Percentiles rank a stretch among this genome's conserved stretches.
These are phyloP conservation scores for Hirtodrosophila duncani DNA, from an alignment of 2,888 invertebrate species.

Conservation along the genomic window DNA sequence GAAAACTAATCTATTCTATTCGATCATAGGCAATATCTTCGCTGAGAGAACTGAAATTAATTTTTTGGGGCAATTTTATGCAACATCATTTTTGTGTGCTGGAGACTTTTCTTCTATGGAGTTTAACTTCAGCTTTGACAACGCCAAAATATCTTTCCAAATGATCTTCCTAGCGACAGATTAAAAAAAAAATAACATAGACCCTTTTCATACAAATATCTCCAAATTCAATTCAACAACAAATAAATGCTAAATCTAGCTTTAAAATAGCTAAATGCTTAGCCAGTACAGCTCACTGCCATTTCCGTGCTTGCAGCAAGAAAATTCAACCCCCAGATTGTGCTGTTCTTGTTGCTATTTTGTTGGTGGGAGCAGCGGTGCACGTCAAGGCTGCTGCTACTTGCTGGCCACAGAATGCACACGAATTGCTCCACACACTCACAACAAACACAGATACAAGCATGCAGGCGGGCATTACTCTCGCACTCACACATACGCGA, in stretches of 20 bases:
- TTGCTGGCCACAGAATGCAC: slow-evolving; percentile 54
- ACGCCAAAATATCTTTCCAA: no score
- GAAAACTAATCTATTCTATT: no score
- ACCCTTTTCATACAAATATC: slow-evolving; percentile 5
- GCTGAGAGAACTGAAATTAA: no score
- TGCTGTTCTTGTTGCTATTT: slow-evolving; percentile 22
- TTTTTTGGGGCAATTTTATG: no score
- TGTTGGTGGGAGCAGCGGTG: slow-evolving; percentile 26
- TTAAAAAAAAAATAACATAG: slow-evolving; percentile 1
- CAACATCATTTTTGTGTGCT: no score
- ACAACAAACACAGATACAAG: slow-evolving; percentile 5
- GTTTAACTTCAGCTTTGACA: no score
- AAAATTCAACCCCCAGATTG: slow-evolving; percentile 60
- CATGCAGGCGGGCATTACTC: slow-evolving; percentile 1
- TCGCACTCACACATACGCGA: slow-evolving; percentile 12
- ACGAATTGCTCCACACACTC: slow-evolving; percentile 49
- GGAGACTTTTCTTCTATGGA: no score
- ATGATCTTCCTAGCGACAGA: no score
- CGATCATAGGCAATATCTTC: no score
- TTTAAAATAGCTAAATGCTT: no score
- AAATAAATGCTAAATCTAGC: neutral
- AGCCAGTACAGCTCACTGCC: slow-evolving; percentile 38
- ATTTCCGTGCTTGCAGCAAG: slow-evolving; percentile 45
- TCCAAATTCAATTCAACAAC: slow-evolving; percentile 12
- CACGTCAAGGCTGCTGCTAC: slow-evolving; percentile 30